phyloP scores from a whole-genome alignment of 2,113 vertebrate genomes.

The Arenaria interpres region DNA sequence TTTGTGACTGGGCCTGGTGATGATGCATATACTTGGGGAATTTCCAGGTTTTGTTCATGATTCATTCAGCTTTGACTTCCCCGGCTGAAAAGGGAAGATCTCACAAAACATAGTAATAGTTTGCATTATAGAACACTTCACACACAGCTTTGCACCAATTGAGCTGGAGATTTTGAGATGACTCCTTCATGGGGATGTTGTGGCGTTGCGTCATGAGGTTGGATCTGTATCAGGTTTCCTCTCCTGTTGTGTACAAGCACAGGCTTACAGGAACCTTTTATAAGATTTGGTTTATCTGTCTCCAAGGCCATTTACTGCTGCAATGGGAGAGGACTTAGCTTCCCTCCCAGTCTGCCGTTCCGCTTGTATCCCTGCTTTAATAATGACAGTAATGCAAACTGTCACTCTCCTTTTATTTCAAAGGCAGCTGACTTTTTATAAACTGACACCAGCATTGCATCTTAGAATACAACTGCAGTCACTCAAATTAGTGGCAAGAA shows the following conservation, averaged over 20 bases:
- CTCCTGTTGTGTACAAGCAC: not conserved
- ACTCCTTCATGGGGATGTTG: not conserved
- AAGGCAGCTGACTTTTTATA: slow-evolving; percentile 19
- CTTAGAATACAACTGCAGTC: not conserved
- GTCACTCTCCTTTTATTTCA: slow-evolving; percentile 5
- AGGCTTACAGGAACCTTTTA: not conserved
- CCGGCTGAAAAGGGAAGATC: not conserved
- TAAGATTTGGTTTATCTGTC: not conserved
- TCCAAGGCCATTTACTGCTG: not conserved
- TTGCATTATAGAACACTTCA: not conserved
- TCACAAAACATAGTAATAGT: not conserved
- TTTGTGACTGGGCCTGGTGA: slow-evolving; percentile 15
- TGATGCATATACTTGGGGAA: slow-evolving; percentile 25
- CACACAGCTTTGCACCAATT: not conserved
- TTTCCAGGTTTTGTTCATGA: slow-evolving; percentile 50
- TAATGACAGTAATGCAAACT: slow-evolving; percentile 36
- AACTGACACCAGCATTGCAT: not conserved
- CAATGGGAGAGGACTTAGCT: not conserved
- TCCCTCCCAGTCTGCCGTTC: not conserved
- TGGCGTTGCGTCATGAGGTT: not conserved
- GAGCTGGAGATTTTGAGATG: not conserved
- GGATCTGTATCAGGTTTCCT: not conserved
- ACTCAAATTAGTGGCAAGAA: not conserved
- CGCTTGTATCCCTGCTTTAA: not conserved
- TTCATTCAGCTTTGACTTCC: slow-evolving; percentile 48